Evolutionary conservation across 2,113 vertebrate species (phyloP).

Genomic region (human (Homo sapiens)): DNA sequence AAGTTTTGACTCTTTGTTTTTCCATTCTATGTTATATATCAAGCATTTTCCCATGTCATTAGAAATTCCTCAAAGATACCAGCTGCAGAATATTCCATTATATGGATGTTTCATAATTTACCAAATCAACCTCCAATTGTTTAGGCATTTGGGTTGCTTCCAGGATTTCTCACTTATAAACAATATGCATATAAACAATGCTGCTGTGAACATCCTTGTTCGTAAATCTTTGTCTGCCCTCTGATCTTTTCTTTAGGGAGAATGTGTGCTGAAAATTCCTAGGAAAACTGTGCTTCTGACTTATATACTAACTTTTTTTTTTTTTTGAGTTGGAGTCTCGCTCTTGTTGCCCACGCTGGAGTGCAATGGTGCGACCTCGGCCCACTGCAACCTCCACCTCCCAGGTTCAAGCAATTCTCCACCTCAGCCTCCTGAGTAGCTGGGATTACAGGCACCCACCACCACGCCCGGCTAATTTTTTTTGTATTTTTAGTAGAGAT

Average conservation of each 20-base stretch:
- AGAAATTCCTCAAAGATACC: not conserved
- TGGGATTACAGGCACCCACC: too few relatives aligned
- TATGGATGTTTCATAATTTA: not conserved
- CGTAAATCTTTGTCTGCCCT: not conserved
- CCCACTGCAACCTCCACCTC: too few relatives aligned
- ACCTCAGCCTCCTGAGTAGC: too few relatives aligned
- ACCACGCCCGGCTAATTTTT: too few relatives aligned
- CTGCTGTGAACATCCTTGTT: not conserved
- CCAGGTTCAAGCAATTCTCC: too few relatives aligned
- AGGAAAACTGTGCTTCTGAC: not conserved
- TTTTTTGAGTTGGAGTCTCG: too few relatives aligned
- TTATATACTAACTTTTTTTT: not conserved
- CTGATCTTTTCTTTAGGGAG: not conserved
- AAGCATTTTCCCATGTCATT: not conserved
- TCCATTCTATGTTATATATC: not conserved
- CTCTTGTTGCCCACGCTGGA: too few relatives aligned
- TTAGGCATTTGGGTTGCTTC: not conserved
- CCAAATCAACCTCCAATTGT: not conserved
- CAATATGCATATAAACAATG: not conserved
- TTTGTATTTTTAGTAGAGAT: too few relatives aligned
- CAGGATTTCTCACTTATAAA: not conserved
- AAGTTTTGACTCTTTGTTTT: not conserved
- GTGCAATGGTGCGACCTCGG: too few relatives aligned
- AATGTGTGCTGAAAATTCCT: not conserved
- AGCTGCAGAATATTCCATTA: conserved; percentile 25